A percentile compares a stretch with the other conserved stretches of the same genome.
phyloP scores from a whole-genome alignment of 2,797 vertebrate genomes.

The Amblyraja radiata region DNA sequence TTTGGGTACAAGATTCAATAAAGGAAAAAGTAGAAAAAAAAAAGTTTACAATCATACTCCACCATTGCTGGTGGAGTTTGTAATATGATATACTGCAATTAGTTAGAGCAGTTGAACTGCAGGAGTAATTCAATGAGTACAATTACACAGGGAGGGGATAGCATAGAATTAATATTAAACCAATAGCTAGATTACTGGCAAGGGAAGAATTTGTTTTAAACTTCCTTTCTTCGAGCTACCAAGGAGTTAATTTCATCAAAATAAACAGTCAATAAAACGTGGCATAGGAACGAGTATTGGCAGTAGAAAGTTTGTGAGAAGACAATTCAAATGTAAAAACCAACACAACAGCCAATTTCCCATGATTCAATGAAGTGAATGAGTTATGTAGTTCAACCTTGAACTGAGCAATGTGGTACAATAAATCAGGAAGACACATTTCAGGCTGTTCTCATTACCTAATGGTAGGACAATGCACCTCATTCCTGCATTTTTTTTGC shows the following conservation, averaged over 20 bases:
- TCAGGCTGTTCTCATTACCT: constrained; percentile 34
- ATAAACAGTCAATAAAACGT: constrained; percentile 8
- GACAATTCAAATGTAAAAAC: constrained; percentile 7
- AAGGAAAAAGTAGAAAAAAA: not conserved
- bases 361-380: constrained; percentile 26
- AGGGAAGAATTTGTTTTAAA: not conserved
- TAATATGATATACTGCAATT: constrained; percentile 25
- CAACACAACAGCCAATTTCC: constrained; percentile 1
- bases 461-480: constrained; percentile 32
- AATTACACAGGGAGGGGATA: not conserved
- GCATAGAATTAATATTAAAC: constrained; percentile 14
- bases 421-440: constrained; percentile 37
- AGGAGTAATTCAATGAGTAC: constrained; percentile 28
- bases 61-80: constrained; percentile 27
- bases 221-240: not conserved
- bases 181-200: constrained; percentile 10
- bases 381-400: constrained; percentile 21
- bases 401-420: constrained; percentile 20
- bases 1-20: not conserved
- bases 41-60: not conserved
- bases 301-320: not conserved
- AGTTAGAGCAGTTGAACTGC: constrained; percentile 18
- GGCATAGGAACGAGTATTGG: no score
- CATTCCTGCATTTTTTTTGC: not conserved
- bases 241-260: constrained; percentile 12